These are phyloP conservation scores for Phodopus roborovskii DNA, from an alignment of 2,113 vertebrate species.

Conservation along the genomic window DNA sequence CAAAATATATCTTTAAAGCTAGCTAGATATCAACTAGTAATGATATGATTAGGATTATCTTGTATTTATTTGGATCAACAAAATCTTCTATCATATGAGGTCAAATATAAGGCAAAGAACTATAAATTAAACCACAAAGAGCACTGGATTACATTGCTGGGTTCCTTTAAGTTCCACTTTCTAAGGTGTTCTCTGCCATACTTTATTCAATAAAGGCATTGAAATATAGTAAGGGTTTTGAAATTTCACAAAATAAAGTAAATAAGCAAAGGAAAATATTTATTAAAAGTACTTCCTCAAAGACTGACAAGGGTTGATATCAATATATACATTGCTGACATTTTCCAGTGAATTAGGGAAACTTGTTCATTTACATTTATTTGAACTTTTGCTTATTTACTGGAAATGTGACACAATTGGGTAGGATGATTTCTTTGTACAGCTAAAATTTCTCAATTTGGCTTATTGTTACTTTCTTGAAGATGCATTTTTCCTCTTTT, in stretches of 20 bases:
- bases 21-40: constrained; percentile 82
- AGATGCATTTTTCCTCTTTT: constrained; percentile 19
- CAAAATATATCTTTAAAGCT: constrained; percentile 83
- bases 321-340: background rate
- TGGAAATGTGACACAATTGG: background rate
- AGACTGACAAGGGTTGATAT: background rate
- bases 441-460: constrained; percentile 14
- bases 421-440: background rate
- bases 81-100: constrained; percentile 82
- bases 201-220: constrained; percentile 69
- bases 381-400: background rate
- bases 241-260: constrained; percentile 63
- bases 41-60: constrained; percentile 85
- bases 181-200: constrained; percentile 54
- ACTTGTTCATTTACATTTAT: background rate
- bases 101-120: constrained; percentile 76
- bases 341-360: background rate
- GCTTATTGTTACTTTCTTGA: constrained; percentile 18
- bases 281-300: background rate
- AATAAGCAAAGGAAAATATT: constrained; percentile 48
- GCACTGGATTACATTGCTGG: constrained; percentile 58
- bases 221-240: constrained; percentile 49
- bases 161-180: constrained; percentile 72
- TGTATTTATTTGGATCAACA: constrained; percentile 82
- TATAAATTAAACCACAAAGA: constrained; percentile 81